A percentile compares a stretch with the other conserved stretches of the same genome.
Conservation (phyloP, 2,797 vertebrate species). For the Melanotaenia boesemani region DNA sequence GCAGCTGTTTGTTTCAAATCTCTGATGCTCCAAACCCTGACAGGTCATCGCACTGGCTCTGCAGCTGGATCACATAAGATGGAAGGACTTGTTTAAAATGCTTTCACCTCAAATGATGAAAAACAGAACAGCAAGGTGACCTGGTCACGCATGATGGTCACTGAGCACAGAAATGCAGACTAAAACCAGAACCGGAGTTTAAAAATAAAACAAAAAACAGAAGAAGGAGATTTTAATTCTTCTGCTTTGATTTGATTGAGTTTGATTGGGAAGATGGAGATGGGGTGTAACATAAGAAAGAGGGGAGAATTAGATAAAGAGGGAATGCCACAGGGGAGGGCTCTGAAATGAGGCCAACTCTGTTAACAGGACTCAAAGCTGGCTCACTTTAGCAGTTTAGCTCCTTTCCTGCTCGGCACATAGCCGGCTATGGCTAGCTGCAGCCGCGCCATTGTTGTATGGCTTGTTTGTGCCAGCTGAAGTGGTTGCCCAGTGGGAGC, state of each 20-base stretch:
- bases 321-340: conserved; percentile 16
- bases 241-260: too few relatives aligned
- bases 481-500: conserved; percentile 43
- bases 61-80: conserved; percentile 17
- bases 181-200: background rate
- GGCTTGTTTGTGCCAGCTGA: conserved; percentile 48
- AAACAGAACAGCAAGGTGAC: conserved; percentile 38
- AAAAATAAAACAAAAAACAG: background rate
- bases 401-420: conserved; percentile 15
- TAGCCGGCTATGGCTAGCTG: conserved; percentile 24
- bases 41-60: background rate
- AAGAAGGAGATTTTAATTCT: conserved; percentile 10
- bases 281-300: background rate
- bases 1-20: background rate
- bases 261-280: background rate
- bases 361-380: conserved; percentile 26
- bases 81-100: background rate
- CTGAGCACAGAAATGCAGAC: conserved; percentile 23
- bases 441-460: conserved; percentile 30
- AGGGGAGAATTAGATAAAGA: conserved; percentile 20
- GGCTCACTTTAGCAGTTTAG: conserved; percentile 24
- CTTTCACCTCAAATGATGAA: conserved; percentile 21
- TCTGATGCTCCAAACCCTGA: conserved; percentile 20
- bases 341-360: conserved; percentile 45
- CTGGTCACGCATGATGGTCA: conserved; percentile 23